Percentiles rank a stretch among this genome's conserved stretches.
These are phyloP conservation scores for Andricus grossulariae DNA, from an alignment of 1,140 invertebrate genomes.

Conservation along the genomic window DNA sequence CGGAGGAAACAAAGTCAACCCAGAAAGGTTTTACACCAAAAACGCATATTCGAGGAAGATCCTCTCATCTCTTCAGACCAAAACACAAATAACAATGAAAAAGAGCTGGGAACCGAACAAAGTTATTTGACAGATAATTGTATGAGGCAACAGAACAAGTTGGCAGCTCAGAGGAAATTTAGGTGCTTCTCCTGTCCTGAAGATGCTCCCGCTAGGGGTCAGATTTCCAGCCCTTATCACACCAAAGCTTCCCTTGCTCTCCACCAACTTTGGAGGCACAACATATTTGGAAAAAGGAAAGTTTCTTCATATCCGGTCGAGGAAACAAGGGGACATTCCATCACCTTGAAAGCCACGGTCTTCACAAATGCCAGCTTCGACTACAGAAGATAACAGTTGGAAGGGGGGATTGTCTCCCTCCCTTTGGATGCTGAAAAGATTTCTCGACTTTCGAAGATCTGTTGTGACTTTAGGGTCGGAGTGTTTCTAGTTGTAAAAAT, in stretches of 20 bases:
- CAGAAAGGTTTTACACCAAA: slow-evolving; percentile 62
- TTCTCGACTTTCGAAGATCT: not conserved
- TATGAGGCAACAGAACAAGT: not conserved
- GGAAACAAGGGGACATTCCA: slow-evolving; percentile 29
- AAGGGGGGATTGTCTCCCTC: not conserved
- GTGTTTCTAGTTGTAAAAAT: not conserved
- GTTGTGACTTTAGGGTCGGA: not conserved
- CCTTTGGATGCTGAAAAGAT: no score
- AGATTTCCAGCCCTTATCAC: slow-evolving; percentile 66
- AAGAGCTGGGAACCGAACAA: slow-evolving; percentile 1
- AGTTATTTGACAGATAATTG: not conserved
- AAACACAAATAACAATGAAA: slow-evolving; percentile 17
- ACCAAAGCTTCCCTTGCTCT: slow-evolving; percentile 71
- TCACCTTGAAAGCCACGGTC: slow-evolving; percentile 58
- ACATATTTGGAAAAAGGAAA: not conserved
- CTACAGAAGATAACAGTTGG: slow-evolving; percentile 62
- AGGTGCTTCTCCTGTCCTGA: slow-evolving; percentile 57
- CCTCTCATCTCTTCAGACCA: not conserved
- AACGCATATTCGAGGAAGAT: slow-evolving; percentile 11
- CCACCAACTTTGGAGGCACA: slow-evolving; percentile 74
- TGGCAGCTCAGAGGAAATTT: slow-evolving; percentile 34
- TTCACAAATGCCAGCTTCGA: slow-evolving; percentile 52
- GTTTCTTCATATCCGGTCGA: not conserved
- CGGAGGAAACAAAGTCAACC: slow-evolving; percentile 73
- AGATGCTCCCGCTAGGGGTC: slow-evolving; percentile 45